Evolutionary conservation across 2,113 vertebrate species (phyloP).

Genomic region (Epinephelus cyanopodus): DNA sequence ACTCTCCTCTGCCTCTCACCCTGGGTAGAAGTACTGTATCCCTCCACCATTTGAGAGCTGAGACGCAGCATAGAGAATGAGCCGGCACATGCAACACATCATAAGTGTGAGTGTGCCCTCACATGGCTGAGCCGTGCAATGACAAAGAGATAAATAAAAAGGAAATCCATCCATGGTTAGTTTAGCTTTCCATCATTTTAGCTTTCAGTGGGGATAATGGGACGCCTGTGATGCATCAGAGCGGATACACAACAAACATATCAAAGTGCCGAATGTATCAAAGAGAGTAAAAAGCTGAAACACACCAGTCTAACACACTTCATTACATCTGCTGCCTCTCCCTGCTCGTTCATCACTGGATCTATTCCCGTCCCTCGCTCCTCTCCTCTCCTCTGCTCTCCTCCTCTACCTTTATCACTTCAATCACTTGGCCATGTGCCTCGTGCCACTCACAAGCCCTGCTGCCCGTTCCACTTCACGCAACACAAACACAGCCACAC

Average conservation of each 20-base stretch:
- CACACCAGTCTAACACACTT: slow-evolving; percentile 52
- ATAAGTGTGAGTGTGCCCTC: slow-evolving; percentile 73
- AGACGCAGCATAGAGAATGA: slow-evolving; percentile 34
- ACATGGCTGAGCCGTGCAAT: slow-evolving; percentile 67
- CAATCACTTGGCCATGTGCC: slow-evolving; percentile 76
- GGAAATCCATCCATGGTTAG: slow-evolving; percentile 34
- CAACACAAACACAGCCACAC: slow-evolving; percentile 45
- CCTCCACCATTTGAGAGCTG: slow-evolving; percentile 70
- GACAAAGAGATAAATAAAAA: slow-evolving; percentile 14
- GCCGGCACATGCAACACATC: slow-evolving; percentile 25
- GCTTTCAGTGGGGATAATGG: slow-evolving; percentile 37
- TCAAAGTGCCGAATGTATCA: slow-evolving; percentile 43
- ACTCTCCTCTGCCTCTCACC: slow-evolving; percentile 41
- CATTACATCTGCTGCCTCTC: slow-evolving; percentile 63
- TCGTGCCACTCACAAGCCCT: slow-evolving; percentile 65
- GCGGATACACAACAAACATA: slow-evolving; percentile 51
- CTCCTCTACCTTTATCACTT: slow-evolving; percentile 77
- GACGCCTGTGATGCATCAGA: slow-evolving; percentile 46
- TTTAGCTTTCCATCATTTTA: slow-evolving; percentile 52
- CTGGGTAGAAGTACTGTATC: slow-evolving; percentile 16
- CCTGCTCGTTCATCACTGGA: slow-evolving; percentile 49
- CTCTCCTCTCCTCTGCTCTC: slow-evolving; percentile 19
- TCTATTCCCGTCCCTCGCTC: slow-evolving; percentile 45
- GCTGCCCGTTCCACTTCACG: slow-evolving; percentile 59
- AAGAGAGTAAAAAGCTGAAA: slow-evolving; percentile 50